Evolutionary conservation across 1,140 invertebrate genomes (phyloP).

Genomic region (Zaprionus ghesquierei): DNA sequence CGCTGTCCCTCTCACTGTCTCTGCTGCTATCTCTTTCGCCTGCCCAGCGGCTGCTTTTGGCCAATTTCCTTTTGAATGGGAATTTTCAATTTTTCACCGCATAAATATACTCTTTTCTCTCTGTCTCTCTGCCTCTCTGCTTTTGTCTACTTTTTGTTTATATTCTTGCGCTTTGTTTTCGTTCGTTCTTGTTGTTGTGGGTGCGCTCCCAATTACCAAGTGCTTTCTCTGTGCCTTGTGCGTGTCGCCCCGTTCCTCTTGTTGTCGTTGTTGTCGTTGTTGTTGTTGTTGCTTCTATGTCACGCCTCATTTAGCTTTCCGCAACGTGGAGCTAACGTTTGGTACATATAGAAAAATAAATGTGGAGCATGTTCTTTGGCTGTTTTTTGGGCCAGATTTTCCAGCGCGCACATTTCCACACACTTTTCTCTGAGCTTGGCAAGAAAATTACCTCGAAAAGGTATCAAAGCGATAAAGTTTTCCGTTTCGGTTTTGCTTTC

Average conservation of each 20-base stretch:
- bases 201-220: conserved; percentile 62
- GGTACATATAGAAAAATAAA: conserved; percentile 14
- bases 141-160: conserved; percentile 3
- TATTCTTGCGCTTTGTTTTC: conserved; percentile 19
- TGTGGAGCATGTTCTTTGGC: conserved; percentile 39
- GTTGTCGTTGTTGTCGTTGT: conserved; percentile 36
- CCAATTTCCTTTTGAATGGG: conserved; percentile 29
- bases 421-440: too few relatives aligned
- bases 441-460: conserved; percentile 28
- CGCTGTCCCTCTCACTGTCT: background rate
- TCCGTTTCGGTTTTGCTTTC: background rate
- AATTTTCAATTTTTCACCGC: conserved; percentile 45
- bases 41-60: conserved; percentile 31
- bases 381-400: conserved; percentile 37
- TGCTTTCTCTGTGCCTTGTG: conserved; percentile 39
- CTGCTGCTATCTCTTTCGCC: background rate
- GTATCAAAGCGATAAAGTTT: conserved; percentile 7
- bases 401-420: too few relatives aligned
- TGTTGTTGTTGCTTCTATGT: too few relatives aligned
- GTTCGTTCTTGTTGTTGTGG: conserved; percentile 38
- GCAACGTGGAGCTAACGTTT: conserved; percentile 47
- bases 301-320: conserved; percentile 78
- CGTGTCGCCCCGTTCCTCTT: conserved; percentile 17
- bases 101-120: conserved; percentile 26
- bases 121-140: background rate